phyloP scores from a whole-genome alignment of 1,140 invertebrate genomes.

The Anoplophora glabripennis region DNA sequence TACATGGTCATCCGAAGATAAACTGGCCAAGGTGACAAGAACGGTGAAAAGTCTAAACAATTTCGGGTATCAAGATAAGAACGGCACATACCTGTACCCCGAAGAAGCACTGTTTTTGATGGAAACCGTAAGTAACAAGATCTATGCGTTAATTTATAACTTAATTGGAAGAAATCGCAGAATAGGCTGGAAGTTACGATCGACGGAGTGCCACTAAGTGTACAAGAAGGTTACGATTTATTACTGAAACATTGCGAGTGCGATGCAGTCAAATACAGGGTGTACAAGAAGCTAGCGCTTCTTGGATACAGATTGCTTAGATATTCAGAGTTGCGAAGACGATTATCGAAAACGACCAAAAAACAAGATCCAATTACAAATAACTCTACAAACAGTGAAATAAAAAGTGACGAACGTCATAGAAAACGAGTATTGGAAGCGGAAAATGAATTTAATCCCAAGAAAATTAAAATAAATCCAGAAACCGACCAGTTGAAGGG shows the following conservation, averaged over 20 bases:
- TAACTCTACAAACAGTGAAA: not conserved
- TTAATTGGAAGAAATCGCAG: conserved; percentile 30
- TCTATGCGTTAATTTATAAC: not conserved
- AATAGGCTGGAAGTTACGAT: conserved; percentile 41
- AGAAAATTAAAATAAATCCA: conserved; percentile 7
- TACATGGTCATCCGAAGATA: conserved; percentile 28
- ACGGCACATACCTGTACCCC: conserved; percentile 36
- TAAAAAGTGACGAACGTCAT: not conserved
- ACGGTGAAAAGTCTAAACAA: conserved; percentile 25
- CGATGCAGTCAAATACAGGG: conserved; percentile 33
- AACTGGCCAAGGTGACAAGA: conserved; percentile 32
- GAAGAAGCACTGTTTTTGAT: conserved; percentile 46
- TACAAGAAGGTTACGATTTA: conserved; percentile 41
- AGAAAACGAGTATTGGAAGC: not conserved
- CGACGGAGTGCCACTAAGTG: conserved; percentile 34
- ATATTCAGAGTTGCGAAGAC: conserved; percentile 12
- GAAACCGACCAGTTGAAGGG: conserved; percentile 5
- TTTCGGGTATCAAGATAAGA: conserved; percentile 38
- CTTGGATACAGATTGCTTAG: conserved; percentile 35
- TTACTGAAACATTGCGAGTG: conserved; percentile 27
- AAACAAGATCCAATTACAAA: not conserved
- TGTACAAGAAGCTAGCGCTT: conserved; percentile 40
- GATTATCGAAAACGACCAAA: conserved; percentile 9
- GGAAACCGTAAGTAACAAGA: conserved; percentile 39
- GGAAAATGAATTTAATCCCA: not conserved